Base-by-base conservation (phyloP, 2,113 vertebrate genomes). In the Emydura subglobosa region DNA sequence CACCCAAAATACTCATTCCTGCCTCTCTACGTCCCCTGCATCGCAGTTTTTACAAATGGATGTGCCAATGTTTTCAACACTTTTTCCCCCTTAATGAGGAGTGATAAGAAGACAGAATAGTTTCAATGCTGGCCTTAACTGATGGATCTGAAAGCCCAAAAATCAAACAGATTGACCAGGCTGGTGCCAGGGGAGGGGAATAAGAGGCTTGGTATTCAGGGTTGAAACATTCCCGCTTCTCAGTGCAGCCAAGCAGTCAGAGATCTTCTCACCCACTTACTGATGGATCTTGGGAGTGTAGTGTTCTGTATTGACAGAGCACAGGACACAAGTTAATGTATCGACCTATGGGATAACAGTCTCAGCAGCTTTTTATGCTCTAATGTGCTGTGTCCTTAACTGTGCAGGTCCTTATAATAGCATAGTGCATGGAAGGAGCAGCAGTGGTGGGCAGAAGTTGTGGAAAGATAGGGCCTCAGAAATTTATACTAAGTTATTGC, bases 191-290 rank as follows among this genome's bases (percentile, higher is more conserved):
- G 53, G 19, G 10, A 42, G 16, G 25, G 3, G 12, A 51, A 51
- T 24, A 17, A 4, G 27, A 3, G 82, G 39, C 39, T 0, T 6
- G 31, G 5, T 49, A 0, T 0, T 19, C 6, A 49, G 31, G 39
- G 47, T 21, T 47, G 78, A 21, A 50, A 7, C 11, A n/a, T 1
- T 59, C 21, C 44, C 4, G 0, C 21, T 10, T 11, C 51, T 19
- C 34, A 19, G 65, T 21, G 65, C 65, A 68, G 34, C n/a, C 65
- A 68, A 68, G 34, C 17, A 39, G 8, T 39, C 17, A 17, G 17
- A 19, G 61, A 68, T 21, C 65, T n/a, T 68, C 65, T 17, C 17
- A 68, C 17, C 34, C 34, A 39, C 65, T 29, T 68, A 4, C 34
- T n/a, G 31, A 39, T 72, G n/a, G n/a, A 39, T 72, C 65, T 21